Base-by-base conservation (phyloP, 2,113 vertebrate genomes). In the Proterorhinus semilunaris region DNA sequence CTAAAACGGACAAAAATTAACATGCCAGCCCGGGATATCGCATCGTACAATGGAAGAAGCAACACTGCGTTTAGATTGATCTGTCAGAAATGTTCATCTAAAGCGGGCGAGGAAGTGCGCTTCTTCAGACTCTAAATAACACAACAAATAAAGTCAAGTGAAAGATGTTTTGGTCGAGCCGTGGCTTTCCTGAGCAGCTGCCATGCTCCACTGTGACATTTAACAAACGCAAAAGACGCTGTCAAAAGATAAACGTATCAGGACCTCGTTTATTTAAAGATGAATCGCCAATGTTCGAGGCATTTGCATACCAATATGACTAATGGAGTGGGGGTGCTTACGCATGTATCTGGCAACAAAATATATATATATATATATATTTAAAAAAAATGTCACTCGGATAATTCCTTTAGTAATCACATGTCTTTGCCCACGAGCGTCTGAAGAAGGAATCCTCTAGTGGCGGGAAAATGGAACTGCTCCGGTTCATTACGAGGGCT, bases 391-490 rank as follows among this genome's bases (percentile, higher is more conserved):
- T 78, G 78, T 75, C 82, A 84, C 84, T 77, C 16, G 47, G 81
- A 79, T 66, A 65, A 82, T 67, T 82, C 76, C 79, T 87, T 75
- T 79, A 87, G 82, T 79, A 80, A 78, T 78, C 47, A 55, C 67
- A n/a, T 82, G 77, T 79, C 79, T 79, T 69, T 81, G 75, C 80
- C 68, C 82, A 69, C 73, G 76, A 74, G 82, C 80, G 71, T 78
- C 66, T 52, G 63, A 44, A 61, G 58, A 43, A 78, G 75, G 77
- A 78, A 86, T 91, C 91, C 93, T 92, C 94, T 93, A 93, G 93
- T 78, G 93, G 91, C 76, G 86, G 76, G 58, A 83, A 72, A 15
- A 79, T 49, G 92, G 69, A 69, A 94, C 79, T 87, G 88, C 92
- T 87, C 71, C 73, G 59, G 74, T 83, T 83, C 81, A 85, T 87